Evolutionary conservation across 2,888 invertebrate species (phyloP).

Genomic region (Teleiodes luculella): DNA sequence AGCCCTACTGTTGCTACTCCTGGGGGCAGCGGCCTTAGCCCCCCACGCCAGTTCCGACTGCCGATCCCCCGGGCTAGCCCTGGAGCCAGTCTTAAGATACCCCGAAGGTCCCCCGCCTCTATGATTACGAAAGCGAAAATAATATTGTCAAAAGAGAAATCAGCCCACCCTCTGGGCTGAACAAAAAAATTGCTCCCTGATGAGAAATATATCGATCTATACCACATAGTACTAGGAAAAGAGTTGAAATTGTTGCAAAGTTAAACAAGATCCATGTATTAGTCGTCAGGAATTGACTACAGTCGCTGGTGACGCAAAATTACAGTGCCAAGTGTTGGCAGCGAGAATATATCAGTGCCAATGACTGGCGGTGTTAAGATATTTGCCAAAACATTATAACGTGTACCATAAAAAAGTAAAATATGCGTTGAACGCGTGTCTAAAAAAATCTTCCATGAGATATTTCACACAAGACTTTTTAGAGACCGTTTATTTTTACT

Average conservation of each 20-base stretch:
- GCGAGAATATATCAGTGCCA: background rate
- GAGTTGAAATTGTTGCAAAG: no score
- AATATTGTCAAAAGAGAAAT: conserved; percentile 22
- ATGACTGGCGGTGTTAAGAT: background rate
- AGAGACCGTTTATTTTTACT: no score
- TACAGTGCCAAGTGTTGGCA: background rate
- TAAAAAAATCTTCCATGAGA: no score
- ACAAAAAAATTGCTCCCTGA: conserved; percentile 12
- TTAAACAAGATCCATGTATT: no score
- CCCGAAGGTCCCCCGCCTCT: conserved; percentile 96
- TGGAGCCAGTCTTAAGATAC: conserved; percentile 94
- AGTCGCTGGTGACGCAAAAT: background rate
- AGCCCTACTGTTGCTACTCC: conserved; percentile 93
- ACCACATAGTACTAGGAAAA: no score
- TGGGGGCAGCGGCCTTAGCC: conserved; percentile 95
- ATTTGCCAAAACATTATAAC: no score
- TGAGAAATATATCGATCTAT: no score
- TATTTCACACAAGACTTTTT: no score
- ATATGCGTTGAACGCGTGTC: no score
- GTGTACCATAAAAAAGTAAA: no score
- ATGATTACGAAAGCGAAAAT: conserved; percentile 60
- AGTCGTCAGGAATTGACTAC: no score
- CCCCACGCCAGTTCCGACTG: conserved; percentile 92
- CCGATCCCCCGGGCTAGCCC: conserved; percentile 87
- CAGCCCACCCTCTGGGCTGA: conserved; percentile 22